Evolutionary conservation across 2,113 vertebrate genomes (phyloP).

Genomic region (Colaptes auratus): DNA sequence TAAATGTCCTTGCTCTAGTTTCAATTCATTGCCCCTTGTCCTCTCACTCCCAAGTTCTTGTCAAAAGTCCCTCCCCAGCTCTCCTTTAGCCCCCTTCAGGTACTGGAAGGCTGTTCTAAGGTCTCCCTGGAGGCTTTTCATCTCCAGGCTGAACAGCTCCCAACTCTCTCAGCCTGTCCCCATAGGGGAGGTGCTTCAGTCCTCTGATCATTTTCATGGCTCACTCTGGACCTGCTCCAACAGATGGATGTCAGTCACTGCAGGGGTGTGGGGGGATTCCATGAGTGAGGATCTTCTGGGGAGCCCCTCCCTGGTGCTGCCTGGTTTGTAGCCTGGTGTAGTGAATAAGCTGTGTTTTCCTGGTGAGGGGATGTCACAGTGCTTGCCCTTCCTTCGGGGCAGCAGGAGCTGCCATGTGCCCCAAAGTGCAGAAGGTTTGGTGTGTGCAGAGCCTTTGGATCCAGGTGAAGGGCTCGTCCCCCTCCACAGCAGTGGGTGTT

Average conservation of each 20-base stretch:
- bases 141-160: too few relatives aligned
- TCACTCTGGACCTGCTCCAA: too few relatives aligned
- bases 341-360: neutral
- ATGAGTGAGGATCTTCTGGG: neutral
- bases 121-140: too few relatives aligned
- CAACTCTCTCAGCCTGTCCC: too few relatives aligned
- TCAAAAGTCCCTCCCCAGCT: too few relatives aligned
- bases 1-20: too few relatives aligned
- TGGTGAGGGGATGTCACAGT: neutral
- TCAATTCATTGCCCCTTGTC: too few relatives aligned
- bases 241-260: neutral
- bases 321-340: neutral
- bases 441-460: fast-evolving
- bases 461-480: neutral
- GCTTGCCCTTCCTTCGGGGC: fast-evolving
- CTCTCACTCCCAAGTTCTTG: too few relatives aligned
- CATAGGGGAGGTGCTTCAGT: too few relatives aligned
- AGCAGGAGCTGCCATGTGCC: fast-evolving
- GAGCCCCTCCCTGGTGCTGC: neutral
- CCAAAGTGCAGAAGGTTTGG: neutral
- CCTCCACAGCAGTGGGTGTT: neutral
- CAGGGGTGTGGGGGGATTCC: neutral
- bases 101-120: too few relatives aligned
- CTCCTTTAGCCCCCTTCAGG: too few relatives aligned
- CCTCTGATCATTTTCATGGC: too few relatives aligned